Base-by-base conservation (phyloP, 53 echinoderm and acorn worm species). In the Antedon mediterranea region DNA sequence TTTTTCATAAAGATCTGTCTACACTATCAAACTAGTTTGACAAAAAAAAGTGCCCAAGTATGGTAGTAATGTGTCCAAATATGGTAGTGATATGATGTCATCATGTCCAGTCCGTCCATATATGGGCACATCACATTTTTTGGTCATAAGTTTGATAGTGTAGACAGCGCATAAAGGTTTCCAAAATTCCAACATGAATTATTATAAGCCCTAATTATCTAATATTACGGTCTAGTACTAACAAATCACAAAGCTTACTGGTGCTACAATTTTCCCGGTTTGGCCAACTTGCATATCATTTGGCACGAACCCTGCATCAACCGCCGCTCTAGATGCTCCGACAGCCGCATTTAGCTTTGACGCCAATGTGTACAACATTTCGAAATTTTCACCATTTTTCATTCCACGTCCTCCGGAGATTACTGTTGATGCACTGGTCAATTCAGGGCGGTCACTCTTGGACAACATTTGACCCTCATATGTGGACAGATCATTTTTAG, bases 271-370 rank as follows among this genome's bases (percentile, higher is more conserved):
- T 81, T 95, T 95, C 29, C 97, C 97, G 28, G 97, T 95, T 84
- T 95, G 97, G 83, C 97, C 92, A 44, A 89, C 86, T 84, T 95
- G 97, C 97, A 95, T 95, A 82, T 95, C 97, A 82, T 95, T 95
- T 33, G 97, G 92, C 13, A 95, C 97, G 72, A 81, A 95, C 4
- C 95, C 97, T 0, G 92, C 97, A 84, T 95, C 92, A 0, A 95
- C 97, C 0, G 97, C 97, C 13, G 95, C 97, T 28, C 97, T 77
- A 30, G 92, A 95, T 2, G 91, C 97, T 26, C 97, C 97, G 13
- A 95, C 97, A 3, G 97, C 92, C 6, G 92, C 92, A 32, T 95
- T 92, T 84, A 95, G 81, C 77, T 87, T 83, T 28, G 81, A 85
- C 0, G 97, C 97, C 0, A 95, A 81, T 9, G 89, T 83, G 78